Evolutionary conservation across 2,113 vertebrate species (phyloP), one percentile per base, ranked within the genome.

Genomic region (Serinus canaria): DNA sequence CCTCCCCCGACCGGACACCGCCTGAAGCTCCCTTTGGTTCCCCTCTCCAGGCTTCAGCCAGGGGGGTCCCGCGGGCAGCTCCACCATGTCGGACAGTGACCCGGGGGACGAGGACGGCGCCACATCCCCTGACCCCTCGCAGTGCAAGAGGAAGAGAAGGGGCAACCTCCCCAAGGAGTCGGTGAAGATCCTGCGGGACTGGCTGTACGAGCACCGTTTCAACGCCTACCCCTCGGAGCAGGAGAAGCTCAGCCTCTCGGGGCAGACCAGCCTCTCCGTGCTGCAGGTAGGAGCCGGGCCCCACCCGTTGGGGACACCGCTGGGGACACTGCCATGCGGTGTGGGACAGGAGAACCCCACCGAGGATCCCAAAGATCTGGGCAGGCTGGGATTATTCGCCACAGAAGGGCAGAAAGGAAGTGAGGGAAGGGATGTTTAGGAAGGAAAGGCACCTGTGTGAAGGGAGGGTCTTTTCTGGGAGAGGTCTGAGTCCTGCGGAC

Each of bases 151-250:
- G 75, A 99, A 99, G 93, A 98, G 99, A 88, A 98, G 99, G 30
- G 99, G 99, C 68, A 99, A 99, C 83, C 98, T 99, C 53, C 99
- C 99, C n/a, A 99, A 99, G 92, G 99, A 99, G 92, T 98, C 99
- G 0, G 99, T 99, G 91, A 98, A 99, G 97, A 99, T 99, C 89
- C 99, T 99, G 23, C 98, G 99, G 30, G 98, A 98, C 97, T 99
- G 99, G 99, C 98, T 99, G 44, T 99, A 99, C 10, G 97, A 99
- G 87, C 99, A 99, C 83, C 98, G 99, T 83, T 99, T 99, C 97
- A 99, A 99, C 2, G 99, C 99, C 52, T 99, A 99, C 92, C 99
- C 99, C 1, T 99, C 99, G 0, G 99, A 99, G 96, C 98, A 99
- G 95, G 99, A 99, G 98, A 99, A 99, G 73, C 98, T 98, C 70